Evolutionary conservation across 2,888 invertebrate genomes (phyloP), one percentile per base, ranked within the genome.

Genomic region (Calameuta filiformis): DNA sequence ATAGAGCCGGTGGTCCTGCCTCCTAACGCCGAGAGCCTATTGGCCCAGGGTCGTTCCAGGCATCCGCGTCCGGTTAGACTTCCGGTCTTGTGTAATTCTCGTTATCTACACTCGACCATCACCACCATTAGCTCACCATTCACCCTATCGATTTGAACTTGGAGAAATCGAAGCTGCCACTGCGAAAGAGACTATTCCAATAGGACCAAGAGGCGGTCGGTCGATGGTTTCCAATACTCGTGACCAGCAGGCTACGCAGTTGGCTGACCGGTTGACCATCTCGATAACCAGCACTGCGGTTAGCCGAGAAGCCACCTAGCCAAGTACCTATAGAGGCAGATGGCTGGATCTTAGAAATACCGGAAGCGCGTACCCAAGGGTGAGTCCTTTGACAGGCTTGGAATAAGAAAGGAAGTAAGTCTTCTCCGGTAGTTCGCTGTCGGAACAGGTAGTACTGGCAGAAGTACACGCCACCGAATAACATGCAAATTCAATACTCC

Each of bases 401-500:
- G 31, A 73, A 68, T 73, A 77, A 77, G 78, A 78, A 78, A 80
- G 73, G 79, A 76, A 77, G 77, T 73, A 75, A 75, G 69, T 79
- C 77, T 73, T 76, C n/a, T 40, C 40, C 56, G 73, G 71, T 56
- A 73, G 73, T 78, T 81, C 79, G 23, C 56, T 56, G 15, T 23
- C 1, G 56, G 56, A 56, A 23, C 56, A 56, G 56, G 23, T 56
- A 56, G 56, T 6, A 56, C 23, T 23, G 56, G 23, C 68, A 56
- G 74, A 74, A 73, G 80, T 83, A 84, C 81, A 83, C 80, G 81
- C 81, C 79, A 76, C 81, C 84, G 83, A 87, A 88, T 89, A 87
- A 87, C 85, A 89, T 89, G 89, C 87, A 89, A 88, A 88, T 89
- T 86, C 85, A 87, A 87, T 87, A 86, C 84, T 83, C 83, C 81